Evolutionary conservation across 2,888 invertebrate genomes (phyloP).

Genomic region (Unio delphinus): DNA sequence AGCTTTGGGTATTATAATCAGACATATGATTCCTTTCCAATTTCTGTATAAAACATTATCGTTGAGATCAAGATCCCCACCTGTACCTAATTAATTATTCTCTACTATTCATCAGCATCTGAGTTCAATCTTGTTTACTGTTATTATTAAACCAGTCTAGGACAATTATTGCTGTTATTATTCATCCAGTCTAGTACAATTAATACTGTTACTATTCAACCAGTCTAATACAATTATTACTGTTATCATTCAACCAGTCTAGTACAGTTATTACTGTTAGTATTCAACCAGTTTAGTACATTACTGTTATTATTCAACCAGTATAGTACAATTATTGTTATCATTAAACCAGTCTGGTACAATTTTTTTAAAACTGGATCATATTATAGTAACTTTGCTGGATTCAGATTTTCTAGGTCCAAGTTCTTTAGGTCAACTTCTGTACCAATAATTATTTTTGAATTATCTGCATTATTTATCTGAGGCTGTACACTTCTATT

Average conservation of each 20-base stretch:
- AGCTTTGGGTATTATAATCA: neutral
- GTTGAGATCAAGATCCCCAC: neutral
- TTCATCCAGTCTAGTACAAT: no score
- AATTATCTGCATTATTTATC: no score
- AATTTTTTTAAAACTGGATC: slow-evolving; percentile 2
- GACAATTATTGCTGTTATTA: neutral
- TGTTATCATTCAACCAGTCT: no score
- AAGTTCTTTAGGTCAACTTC: neutral
- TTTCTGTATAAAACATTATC: slow-evolving; percentile 4
- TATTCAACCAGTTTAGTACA: no score
- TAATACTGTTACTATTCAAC: no score
- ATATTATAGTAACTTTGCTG: neutral
- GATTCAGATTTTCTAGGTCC: neutral
- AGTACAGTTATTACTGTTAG: no score
- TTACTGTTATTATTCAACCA: neutral
- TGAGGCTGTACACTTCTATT: no score
- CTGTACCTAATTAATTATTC: no score
- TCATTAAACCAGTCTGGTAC: neutral
- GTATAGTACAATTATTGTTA: neutral
- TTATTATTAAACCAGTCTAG: neutral
- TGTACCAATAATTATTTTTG: neutral
- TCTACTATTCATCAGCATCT: neutral
- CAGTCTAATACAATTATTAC: no score
- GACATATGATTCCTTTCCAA: slow-evolving; percentile 1
- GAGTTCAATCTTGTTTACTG: slow-evolving; percentile 4